Evolutionary conservation across 2,888 invertebrate genomes (phyloP).

Genomic region (Tortrix viridana): DNA sequence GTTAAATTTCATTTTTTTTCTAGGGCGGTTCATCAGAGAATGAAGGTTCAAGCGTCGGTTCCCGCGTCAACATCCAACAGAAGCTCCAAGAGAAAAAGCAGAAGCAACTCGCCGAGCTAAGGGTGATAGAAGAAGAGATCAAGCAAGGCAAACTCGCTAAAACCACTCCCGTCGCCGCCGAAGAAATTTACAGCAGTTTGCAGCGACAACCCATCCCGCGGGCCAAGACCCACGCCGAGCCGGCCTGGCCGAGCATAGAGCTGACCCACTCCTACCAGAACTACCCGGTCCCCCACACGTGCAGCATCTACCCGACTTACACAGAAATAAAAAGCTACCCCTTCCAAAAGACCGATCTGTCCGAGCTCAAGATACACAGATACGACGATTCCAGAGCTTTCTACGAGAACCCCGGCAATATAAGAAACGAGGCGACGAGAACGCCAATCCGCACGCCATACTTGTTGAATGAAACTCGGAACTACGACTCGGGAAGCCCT

Average conservation of each 20-base stretch:
- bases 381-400: constrained; percentile 67
- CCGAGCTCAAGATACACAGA: constrained; percentile 58
- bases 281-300: constrained; percentile 71
- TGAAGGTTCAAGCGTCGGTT: constrained; percentile 89
- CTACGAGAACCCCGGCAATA: constrained; percentile 69
- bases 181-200: constrained; percentile 82
- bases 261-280: constrained; percentile 78
- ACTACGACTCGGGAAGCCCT: constrained; percentile 67
- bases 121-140: constrained; percentile 92
- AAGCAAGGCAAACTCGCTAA: constrained; percentile 90
- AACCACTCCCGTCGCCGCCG: constrained; percentile 79
- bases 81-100: constrained; percentile 95
- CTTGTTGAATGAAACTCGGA: constrained; percentile 57
- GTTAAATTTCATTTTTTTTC: neutral
- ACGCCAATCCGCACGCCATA: constrained; percentile 65
- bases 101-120: constrained; percentile 92
- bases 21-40: constrained; percentile 89
- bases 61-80: constrained; percentile 92
- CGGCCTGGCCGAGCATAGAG: constrained; percentile 79
- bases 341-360: constrained; percentile 52
- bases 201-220: constrained; percentile 88
- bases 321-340: constrained; percentile 74
- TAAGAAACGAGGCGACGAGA: constrained; percentile 57
- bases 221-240: constrained; percentile 87
- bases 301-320: constrained; percentile 73